Base-by-base conservation (phyloP, 2,113 vertebrate genomes). In the Cricetomys ansorgei region DNA sequence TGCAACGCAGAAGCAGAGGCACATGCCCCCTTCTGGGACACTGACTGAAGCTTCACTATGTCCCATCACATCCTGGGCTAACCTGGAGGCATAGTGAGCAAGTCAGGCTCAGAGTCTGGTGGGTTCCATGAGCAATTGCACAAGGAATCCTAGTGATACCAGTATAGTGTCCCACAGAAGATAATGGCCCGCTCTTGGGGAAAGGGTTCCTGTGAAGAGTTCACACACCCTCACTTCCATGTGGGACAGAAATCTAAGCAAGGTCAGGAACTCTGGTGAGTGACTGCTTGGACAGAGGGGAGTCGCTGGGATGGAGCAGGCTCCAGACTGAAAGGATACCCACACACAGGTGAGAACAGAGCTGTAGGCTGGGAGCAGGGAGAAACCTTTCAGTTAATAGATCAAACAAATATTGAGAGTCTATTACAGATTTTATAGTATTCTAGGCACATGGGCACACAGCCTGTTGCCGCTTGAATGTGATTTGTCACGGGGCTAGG, bases 231-330 rank as follows among this genome's bases (percentile, higher is more conserved):
- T 75, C 64, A 23, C 17, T 40, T 31, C 17, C 19, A 6, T 1
- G 1, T 37, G 81, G 79, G 7, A 62, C 25, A 31, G 92, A 88
- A 53, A 13, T n/a, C 55, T 55, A 31, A 23, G 84, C 9, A n/a
- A 80, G 53, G 77, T 62, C 57, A 23, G 90, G 37, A 67, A 37
- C 37, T 34, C 6, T 2, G n/a, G 27, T 9, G 5, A 55, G 15
- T 48, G 4, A 62, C 62, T 2, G 1, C 0, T 0, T 9, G 27
- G 48, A 45, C 53, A 16, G 73, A 34, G 19, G 27, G 37, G 23
- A n/a, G 43, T 53, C 53, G 1, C 34, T 4, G 0, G 34, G 23
- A 25, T 0, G 34, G 48, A 75, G 50, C 43, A 37, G 31, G 83
- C 43, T 69, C 48, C 2, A 7, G 59, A 40, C 29, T 50, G 48